These are phyloP conservation scores for Pseudomyrmex concolor DNA, from an alignment of 1,140 invertebrate genomes.

Conservation along the genomic window DNA sequence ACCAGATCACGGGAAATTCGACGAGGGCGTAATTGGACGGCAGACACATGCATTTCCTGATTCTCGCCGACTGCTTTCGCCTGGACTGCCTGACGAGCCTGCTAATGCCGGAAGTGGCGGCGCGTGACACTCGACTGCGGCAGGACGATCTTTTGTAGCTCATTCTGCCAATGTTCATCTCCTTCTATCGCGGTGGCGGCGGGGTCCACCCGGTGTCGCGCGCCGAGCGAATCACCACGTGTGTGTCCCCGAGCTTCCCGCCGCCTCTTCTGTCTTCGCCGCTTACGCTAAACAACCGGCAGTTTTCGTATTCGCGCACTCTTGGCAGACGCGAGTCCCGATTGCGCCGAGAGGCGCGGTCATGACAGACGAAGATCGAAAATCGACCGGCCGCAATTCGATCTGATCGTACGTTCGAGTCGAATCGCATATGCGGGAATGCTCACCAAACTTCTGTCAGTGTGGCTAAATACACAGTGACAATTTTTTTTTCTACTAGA, in stretches of 20 bases:
- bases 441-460: neutral
- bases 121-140: constrained; percentile 66
- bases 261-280: constrained; percentile 43
- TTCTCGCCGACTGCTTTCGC: constrained; percentile 67
- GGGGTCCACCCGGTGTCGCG: constrained; percentile 30
- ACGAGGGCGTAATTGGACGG: constrained; percentile 79
- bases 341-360: constrained; percentile 67
- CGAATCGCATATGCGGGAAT: neutral
- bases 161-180: constrained; percentile 57
- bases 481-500: neutral
- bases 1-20: constrained; percentile 88
- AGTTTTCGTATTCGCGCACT: constrained; percentile 50
- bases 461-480: neutral
- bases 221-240: constrained; percentile 35
- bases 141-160: constrained; percentile 56
- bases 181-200: constrained; percentile 13
- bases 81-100: constrained; percentile 63
- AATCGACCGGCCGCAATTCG: constrained; percentile 29
- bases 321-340: constrained; percentile 61
- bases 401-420: neutral
- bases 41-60: constrained; percentile 78
- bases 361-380: constrained; percentile 73
- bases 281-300: constrained; percentile 26
- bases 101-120: constrained; percentile 51
- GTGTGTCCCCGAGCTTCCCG: constrained; percentile 33